A percentile compares a stretch with the other conserved stretches of the same genome.
phyloP scores from a whole-genome alignment of 2,888 invertebrate species.

The Oscheius sp. region DNA sequence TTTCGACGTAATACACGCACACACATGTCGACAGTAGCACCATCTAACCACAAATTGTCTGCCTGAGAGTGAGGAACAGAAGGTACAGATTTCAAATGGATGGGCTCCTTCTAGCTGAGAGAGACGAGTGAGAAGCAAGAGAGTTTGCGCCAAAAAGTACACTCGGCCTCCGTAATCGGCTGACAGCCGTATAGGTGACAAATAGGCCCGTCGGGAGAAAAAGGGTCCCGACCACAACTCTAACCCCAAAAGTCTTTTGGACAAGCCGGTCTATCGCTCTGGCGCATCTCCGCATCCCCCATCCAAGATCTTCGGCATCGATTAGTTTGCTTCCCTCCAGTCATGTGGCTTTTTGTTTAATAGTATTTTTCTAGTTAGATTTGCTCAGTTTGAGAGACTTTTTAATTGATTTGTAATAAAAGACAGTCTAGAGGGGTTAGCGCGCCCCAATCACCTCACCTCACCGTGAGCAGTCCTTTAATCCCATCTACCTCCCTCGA shows the following conservation, averaged over 20 bases:
- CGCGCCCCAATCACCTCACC: not conserved
- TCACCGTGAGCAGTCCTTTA: conserved; percentile 15
- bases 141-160: conserved; percentile 3
- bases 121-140: not conserved
- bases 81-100: not conserved
- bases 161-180: not conserved
- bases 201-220: not conserved
- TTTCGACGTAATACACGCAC: conserved; percentile 34
- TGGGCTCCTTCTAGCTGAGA: not conserved
- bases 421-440: not conserved
- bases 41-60: conserved; percentile 14
- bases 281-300: conserved; percentile 24
- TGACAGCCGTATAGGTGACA: conserved; percentile 4
- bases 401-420: not conserved
- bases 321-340: conserved; percentile 1
- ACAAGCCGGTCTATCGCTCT: conserved; percentile 5
- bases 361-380: not conserved
- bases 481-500: conserved; percentile 4
- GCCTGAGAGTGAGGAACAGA: not conserved
- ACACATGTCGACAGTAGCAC: conserved; percentile 29
- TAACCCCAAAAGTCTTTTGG: not conserved
- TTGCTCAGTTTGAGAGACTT: not conserved
- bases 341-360: not conserved
- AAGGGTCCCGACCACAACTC: not conserved
- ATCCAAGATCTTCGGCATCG: conserved; percentile 15